These are phyloP conservation scores for Octodon degus DNA, from an alignment of 2,113 vertebrate species.

Conservation along the genomic window DNA sequence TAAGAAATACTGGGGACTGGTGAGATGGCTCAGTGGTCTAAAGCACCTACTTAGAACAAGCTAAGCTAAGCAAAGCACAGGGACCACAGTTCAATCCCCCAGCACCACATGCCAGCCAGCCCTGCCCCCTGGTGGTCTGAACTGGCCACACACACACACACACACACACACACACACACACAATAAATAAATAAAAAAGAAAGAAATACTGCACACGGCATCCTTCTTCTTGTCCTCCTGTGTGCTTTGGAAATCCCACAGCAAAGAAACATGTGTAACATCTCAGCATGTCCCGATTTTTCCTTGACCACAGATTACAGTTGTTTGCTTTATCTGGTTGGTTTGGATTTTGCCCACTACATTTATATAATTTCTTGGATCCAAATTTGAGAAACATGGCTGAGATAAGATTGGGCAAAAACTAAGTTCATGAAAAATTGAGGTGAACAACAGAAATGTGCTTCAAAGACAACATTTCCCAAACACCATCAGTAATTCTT, in stretches of 20 bases:
- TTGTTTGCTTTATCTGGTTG: background rate
- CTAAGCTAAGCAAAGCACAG: no score
- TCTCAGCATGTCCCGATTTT: background rate
- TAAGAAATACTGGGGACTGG: background rate
- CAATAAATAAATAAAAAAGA: no score
- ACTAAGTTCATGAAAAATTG: background rate
- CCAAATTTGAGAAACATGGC: background rate
- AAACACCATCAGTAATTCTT: slow-evolving; percentile 5
- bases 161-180: no score
- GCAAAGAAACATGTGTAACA: background rate
- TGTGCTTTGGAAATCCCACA: background rate
- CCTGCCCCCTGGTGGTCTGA: no score
- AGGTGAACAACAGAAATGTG: background rate
- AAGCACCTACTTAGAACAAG: no score
- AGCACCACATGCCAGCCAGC: no score
- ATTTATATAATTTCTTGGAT: slow-evolving; percentile 5
- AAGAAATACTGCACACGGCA: background rate
- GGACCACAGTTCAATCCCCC: no score
- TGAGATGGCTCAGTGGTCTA: no score
- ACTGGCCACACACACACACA: no score
- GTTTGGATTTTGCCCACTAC: background rate
- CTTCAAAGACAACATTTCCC: background rate
- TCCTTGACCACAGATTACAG: background rate
- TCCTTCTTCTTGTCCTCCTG: background rate
- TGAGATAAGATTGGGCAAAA: slow-evolving; percentile 16